These are phyloP conservation scores for Synanthedon tipuliformis DNA, from an alignment of 2,888 invertebrate genomes.

Conservation along the genomic window DNA sequence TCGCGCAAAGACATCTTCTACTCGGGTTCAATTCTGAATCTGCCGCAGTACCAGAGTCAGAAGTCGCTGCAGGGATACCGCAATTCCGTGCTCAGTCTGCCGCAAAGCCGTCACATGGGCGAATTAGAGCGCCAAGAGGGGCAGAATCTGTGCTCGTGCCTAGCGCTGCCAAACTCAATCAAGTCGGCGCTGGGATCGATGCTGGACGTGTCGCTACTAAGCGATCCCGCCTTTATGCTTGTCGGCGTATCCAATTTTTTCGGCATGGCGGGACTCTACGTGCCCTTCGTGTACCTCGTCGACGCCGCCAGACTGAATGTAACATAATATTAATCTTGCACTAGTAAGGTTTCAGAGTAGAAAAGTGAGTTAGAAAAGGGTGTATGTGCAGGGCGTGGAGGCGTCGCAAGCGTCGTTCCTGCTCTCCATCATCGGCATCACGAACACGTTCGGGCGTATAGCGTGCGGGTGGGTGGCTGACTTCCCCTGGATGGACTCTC, in stretches of 20 bases:
- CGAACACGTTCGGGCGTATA: slow-evolving; percentile 93
- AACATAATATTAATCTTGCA: slow-evolving; percentile 28
- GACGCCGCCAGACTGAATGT: slow-evolving; percentile 81
- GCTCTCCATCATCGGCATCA: slow-evolving; percentile 88
- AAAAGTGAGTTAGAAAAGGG: slow-evolving; percentile 15
- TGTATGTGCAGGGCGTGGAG: slow-evolving; percentile 73
- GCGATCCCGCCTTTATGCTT: slow-evolving; percentile 90
- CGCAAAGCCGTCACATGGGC: slow-evolving; percentile 74
- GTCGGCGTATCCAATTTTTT: slow-evolving; percentile 95
- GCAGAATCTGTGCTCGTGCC: slow-evolving; percentile 78
- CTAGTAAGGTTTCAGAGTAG: too few species aligned
- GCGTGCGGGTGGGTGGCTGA: slow-evolving; percentile 91
- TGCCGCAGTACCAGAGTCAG: slow-evolving; percentile 94
- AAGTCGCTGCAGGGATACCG: slow-evolving; percentile 91
- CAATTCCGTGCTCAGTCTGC: slow-evolving; percentile 90
- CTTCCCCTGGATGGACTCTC: slow-evolving; percentile 90
- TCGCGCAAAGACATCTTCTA: slow-evolving; percentile 98
- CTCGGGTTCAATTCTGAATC: slow-evolving; percentile 92
- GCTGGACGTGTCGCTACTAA: slow-evolving; percentile 90
- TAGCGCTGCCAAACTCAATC: slow-evolving; percentile 82
- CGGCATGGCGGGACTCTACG: slow-evolving; percentile 97
- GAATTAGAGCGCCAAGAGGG: slow-evolving; percentile 75
- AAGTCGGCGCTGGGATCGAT: slow-evolving; percentile 87
- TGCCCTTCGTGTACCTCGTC: slow-evolving; percentile 95
- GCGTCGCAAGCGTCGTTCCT: slow-evolving; percentile 78